Base-by-base conservation (phyloP, 2,888 invertebrate genomes). In the Microctonus hyperodae region DNA sequence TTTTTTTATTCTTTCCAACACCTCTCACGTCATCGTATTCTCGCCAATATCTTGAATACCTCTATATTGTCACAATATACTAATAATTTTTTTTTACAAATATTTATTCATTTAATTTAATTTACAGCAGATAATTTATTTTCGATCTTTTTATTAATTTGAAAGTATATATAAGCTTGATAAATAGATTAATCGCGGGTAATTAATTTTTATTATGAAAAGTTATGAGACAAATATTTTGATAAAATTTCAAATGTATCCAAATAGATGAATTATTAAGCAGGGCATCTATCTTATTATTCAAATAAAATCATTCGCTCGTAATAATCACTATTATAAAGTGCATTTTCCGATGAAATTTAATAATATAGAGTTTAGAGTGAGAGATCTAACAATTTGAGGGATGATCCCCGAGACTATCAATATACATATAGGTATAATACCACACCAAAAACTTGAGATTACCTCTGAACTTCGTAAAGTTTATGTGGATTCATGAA, bases 381-480 rank as follows among this genome's bases (percentile, higher is more conserved):
- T 31, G 33, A 31, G 16, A 55, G 10, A 9, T 33, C 55, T 9
- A 33, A 25, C n/a, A 55, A 28, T 55, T 28, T 55, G 55, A 33
- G 11, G 20, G 55, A 33, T 28, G 11, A 23, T 55, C 20, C 7
- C 20, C 16, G 6, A 55, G 55, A 31, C 31, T 16, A 55, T 55
- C 20, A 28, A 13, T 13, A 13, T 28, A 10, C n/a, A 25, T 4
- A 31, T 55, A n/a, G 31, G 33, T 33, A 33, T 16, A 6, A 9
- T 25, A 2, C 13, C 25, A 1, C 16, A 7, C 13, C 22, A 70
- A 70, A 76, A 76, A 75, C 74, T 80, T 80, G 70, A 72, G 72
- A 74, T 74, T 71, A 74, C 76, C 75, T 74, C 70, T 73, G 74
- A 76, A 76, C 76, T 75, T 76, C 73, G 74, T 74, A 73, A 77